These are phyloP conservation scores for Laupala kohalensis DNA, from an alignment of 1,140 invertebrate genomes.

Conservation along the genomic window DNA sequence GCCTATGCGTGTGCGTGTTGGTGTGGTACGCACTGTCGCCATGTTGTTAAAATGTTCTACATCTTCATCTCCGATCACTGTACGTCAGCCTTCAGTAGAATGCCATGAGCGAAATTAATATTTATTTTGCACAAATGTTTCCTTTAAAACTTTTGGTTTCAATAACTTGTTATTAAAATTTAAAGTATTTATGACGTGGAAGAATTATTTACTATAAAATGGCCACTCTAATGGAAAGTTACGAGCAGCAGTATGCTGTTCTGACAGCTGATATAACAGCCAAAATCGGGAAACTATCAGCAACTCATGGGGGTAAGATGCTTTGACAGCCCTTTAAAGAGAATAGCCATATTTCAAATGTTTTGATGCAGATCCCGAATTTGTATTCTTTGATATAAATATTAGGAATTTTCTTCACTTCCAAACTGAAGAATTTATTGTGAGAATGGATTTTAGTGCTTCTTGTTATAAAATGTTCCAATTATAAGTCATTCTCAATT, in stretches of 20 bases:
- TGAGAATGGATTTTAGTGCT: neutral
- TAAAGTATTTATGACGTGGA: no score
- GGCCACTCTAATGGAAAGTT: slow-evolving; percentile 62
- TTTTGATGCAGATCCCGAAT: neutral
- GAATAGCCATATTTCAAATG: neutral
- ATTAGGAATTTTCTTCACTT: neutral
- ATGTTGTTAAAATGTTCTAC: no score
- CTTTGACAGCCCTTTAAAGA: neutral
- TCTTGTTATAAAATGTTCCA: neutral
- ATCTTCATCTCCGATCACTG: no score
- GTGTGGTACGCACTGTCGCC: no score
- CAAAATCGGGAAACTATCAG: slow-evolving; percentile 53
- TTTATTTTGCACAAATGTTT: no score
- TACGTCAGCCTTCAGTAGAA: no score
- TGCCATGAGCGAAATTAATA: no score
- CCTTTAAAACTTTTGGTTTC: no score
- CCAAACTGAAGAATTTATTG: neutral
- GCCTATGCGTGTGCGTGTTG: no score
- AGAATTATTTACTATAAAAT: no score
- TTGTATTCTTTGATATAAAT: neutral
- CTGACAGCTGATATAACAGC: slow-evolving; percentile 70
- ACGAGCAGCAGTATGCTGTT: slow-evolving; percentile 72
- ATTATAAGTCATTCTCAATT: neutral
- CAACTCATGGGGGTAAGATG: slow-evolving; percentile 11
- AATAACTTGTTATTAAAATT: no score